These are phyloP conservation scores for Cerceris rybyensis DNA, from an alignment of 2,888 invertebrate genomes.

Conservation along the genomic window DNA sequence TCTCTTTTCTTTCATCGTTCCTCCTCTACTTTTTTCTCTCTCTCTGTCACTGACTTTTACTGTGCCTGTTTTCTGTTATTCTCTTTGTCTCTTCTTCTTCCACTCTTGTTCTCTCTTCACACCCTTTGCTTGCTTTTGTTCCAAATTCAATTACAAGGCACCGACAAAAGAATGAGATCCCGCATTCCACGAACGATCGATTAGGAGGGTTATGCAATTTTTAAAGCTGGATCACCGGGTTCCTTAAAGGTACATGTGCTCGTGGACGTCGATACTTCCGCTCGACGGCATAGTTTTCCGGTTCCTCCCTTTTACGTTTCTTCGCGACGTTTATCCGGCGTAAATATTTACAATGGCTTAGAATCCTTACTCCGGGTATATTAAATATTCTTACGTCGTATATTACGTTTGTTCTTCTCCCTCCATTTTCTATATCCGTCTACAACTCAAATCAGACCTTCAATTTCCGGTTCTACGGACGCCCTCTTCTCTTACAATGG, in stretches of 20 bases:
- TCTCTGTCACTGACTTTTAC: too few species aligned
- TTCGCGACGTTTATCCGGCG: too few species aligned
- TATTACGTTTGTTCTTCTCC: slow-evolving; percentile 1
- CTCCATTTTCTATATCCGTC: neutral
- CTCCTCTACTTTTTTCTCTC: too few species aligned
- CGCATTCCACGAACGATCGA: slow-evolving; percentile 50
- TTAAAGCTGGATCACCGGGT: slow-evolving; percentile 42
- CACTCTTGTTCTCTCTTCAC: neutral
- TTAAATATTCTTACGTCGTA: neutral
- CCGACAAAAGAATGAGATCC: slow-evolving; percentile 46
- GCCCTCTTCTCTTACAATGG: too few species aligned
- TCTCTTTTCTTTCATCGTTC: too few species aligned
- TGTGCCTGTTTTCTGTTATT: too few species aligned
- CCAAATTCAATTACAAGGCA: slow-evolving; percentile 47
- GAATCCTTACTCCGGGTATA: too few species aligned
- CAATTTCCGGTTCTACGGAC: too few species aligned
- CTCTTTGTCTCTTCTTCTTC: too few species aligned
- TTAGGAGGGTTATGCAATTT: slow-evolving; percentile 50
- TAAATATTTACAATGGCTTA: too few species aligned
- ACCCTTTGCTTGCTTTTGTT: slow-evolving; percentile 40
- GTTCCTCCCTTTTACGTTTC: too few species aligned
- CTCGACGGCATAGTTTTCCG: neutral
- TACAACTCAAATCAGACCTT: too few species aligned
- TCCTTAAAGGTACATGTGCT: neutral
- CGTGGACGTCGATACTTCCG: neutral